Evolutionary conservation across 2,888 invertebrate species (phyloP), one percentile per base, ranked within the genome.

Genomic region (Malthinus flaveolus): DNA sequence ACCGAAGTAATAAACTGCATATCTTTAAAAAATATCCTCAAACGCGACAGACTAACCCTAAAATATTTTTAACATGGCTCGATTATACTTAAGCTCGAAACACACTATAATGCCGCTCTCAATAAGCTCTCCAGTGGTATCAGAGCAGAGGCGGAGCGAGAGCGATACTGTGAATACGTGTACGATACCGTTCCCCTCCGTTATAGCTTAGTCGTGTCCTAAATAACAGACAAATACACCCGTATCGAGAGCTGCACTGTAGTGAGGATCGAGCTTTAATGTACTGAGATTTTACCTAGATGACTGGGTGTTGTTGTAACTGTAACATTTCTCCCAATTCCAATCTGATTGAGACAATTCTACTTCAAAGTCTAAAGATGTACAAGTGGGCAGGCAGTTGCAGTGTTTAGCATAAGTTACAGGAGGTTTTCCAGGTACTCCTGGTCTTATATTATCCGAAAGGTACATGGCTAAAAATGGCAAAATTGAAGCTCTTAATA

Each of bases 271-370:
- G n/a, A n/a, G n/a, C n/a, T n/a, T 50, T 10, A 7, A 32, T 23
- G 2, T 1, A 44, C 7, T 7, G 35, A 6, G 12, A 36, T 12
- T 1, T 7, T 36, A 36, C 36, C 23, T 23, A 2, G 5, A 3
- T 5, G 23, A 23, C 23, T 23, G 5, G 8, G 39, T 11, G 12
- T 39, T 39, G 39, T 39, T 12, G 39, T 11, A 39, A 39, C 4
- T 39, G 11, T 39, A 8, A 10, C 10, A 12, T 10, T 39, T 12
- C 3, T 79, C 77, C 80, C 84, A 85, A 60, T 86, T 82, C 66
- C 83, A 87, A 62, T 84, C 81, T 0, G 86, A 85, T 67, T 87
- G 87, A 0, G 87, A 87, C 0, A 85, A 86, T 71, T 87, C 87
- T 0, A 86, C 85, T 65, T 87, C 85, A 65, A 87, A 88, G 32